phyloP scores from a whole-genome alignment of 2,888 invertebrate species.

The Elmis aenea region DNA sequence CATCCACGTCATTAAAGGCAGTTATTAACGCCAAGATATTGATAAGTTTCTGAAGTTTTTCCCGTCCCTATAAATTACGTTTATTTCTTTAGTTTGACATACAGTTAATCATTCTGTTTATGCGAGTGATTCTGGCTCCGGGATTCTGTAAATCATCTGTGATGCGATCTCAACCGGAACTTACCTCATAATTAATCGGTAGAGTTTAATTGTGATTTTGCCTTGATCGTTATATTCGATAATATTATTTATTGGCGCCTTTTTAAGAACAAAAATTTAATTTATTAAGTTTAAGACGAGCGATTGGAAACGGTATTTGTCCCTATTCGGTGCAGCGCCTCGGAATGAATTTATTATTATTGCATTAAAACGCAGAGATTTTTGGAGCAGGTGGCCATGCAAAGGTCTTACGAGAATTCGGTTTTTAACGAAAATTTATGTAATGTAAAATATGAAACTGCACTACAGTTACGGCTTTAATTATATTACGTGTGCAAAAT shows the following conservation, averaged over 20 bases:
- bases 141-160: slow-evolving; percentile 42
- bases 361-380: too few species aligned
- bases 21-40: slow-evolving; percentile 48
- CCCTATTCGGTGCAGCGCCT: too few species aligned
- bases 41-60: slow-evolving; percentile 47
- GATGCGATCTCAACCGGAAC: slow-evolving; percentile 35
- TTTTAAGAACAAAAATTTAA: slow-evolving; percentile 21
- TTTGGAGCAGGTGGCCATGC: too few species aligned
- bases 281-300: too few species aligned
- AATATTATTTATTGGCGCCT: slow-evolving; percentile 41
- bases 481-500: too few species aligned
- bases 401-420: too few species aligned
- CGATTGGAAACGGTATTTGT: too few species aligned
- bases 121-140: slow-evolving; percentile 43
- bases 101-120: slow-evolving; percentile 47
- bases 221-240: slow-evolving; percentile 41
- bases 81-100: slow-evolving; percentile 47
- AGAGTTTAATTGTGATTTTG: slow-evolving; percentile 46
- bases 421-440: too few species aligned
- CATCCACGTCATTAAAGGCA: slow-evolving; percentile 46
- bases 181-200: slow-evolving; percentile 45
- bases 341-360: too few species aligned
- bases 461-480: too few species aligned
- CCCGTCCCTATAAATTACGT: slow-evolving; percentile 46
- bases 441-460: too few species aligned